These are phyloP conservation scores for Tenthredo amoena DNA, from an alignment of 2,888 invertebrate species.

Conservation along the genomic window DNA sequence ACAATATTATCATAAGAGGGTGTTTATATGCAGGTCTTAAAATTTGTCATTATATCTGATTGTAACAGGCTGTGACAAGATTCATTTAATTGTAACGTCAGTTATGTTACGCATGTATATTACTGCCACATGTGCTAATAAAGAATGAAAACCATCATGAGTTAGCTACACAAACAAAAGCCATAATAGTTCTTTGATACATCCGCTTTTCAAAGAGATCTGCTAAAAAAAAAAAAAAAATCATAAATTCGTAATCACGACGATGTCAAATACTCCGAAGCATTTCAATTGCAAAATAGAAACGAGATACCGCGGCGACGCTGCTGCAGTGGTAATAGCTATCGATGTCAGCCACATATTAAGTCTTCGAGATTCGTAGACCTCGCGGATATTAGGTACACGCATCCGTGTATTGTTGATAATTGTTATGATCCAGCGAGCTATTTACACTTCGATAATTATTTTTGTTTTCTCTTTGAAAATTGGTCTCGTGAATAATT, in stretches of 20 bases:
- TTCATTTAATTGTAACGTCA: background rate
- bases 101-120: background rate
- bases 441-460: background rate
- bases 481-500: background rate
- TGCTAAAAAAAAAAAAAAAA: background rate
- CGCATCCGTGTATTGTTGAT: background rate
- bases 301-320: background rate
- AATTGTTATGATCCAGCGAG: background rate
- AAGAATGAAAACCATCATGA: background rate
- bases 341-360: constrained; percentile 1
- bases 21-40: background rate
- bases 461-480: background rate
- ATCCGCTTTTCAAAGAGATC: background rate
- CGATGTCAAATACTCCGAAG: background rate
- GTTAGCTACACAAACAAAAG: background rate
- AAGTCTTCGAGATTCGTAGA: background rate
- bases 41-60: background rate
- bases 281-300: background rate
- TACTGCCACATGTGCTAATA: background rate
- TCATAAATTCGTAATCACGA: background rate
- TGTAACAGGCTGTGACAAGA: background rate
- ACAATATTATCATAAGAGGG: background rate
- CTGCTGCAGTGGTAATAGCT: background rate
- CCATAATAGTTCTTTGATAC: background rate
- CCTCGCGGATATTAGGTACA: background rate